Percentiles rank a stretch among this genome's conserved stretches.
Evolutionary conservation across 2,888 invertebrate genomes (phyloP).

Genomic region (Azorinus chamasolen): DNA sequence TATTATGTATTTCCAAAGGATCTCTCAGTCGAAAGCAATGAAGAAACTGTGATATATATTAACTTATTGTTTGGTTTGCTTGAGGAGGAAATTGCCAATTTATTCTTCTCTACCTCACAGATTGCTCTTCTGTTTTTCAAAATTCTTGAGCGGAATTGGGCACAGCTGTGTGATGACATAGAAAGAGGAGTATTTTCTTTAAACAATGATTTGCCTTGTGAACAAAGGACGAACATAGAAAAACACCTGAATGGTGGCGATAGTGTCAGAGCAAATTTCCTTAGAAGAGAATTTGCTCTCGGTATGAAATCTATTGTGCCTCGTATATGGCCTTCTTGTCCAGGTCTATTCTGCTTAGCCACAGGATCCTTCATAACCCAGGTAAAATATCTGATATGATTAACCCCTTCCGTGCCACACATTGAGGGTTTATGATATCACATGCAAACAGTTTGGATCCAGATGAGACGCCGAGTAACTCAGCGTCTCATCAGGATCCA

Average conservation of each 20-base stretch:
- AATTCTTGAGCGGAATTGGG: slow-evolving; percentile 54
- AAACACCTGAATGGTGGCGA: slow-evolving; percentile 19
- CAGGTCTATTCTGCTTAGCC: slow-evolving; percentile 52
- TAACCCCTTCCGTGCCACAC: no score
- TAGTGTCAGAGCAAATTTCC: slow-evolving; percentile 25
- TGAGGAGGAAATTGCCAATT: slow-evolving; percentile 43
- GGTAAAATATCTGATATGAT: no score
- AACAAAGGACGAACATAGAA: slow-evolving; percentile 13
- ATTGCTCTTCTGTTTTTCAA: slow-evolving; percentile 54
- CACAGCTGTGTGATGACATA: slow-evolving; percentile 54
- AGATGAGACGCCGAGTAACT: no score
- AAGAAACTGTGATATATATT: slow-evolving; percentile 51
- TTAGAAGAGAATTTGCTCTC: slow-evolving; percentile 48
- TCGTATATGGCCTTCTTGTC: slow-evolving; percentile 55
- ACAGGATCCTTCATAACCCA: slow-evolving; percentile 51
- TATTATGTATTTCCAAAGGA: slow-evolving; percentile 38
- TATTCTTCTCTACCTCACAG: slow-evolving; percentile 50
- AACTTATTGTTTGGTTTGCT: slow-evolving; percentile 58
- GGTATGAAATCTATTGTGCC: slow-evolving; percentile 55
- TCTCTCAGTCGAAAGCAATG: slow-evolving; percentile 11
- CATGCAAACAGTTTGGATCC: no score
- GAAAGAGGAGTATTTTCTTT: slow-evolving; percentile 41
- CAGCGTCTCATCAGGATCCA: no score
- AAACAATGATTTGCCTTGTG: slow-evolving; percentile 18
- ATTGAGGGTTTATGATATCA: no score